Evolutionary conservation across 2,888 invertebrate species (phyloP), one percentile per base, ranked within the genome.

Genomic region (Andrena trimmerana): DNA sequence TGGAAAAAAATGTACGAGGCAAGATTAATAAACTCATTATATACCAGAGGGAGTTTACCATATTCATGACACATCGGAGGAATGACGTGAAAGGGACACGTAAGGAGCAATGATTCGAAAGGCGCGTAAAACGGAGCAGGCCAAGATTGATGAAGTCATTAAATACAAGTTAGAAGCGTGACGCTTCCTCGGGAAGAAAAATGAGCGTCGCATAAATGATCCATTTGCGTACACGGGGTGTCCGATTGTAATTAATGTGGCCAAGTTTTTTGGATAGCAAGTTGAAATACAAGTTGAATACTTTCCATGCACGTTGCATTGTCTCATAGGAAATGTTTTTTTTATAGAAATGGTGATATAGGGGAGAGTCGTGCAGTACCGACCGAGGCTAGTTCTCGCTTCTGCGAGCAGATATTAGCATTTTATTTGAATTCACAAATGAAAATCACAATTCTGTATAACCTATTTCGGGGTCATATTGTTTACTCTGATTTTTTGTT

Each of bases 111-210:
- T 65, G 54, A 27, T 54, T 27, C n/a, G 7, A 54, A 29, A 7
- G 0, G 7, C 27, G 24, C 10, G 13, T 2, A 0, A 54, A 65
- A 20, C 7, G n/a, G 10, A 20, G 16, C 54, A 8, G 7, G 3
- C 20, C 48, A 31, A 73, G 73, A 66, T 73, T 73, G 66, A 73
- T 72, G 54, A 65, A 54, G 33, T 65, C 27, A 65, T 65, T 65
- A 65, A 72, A 65, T 36, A 5, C 10, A 2, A 52, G 36, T 54
- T 65, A 54, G 31, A 16, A 10, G 24, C 27, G 33, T 60, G 57
- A 62, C 16, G 2, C 24, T 20, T n/a, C 5, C 2, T 7, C 50
- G 36, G 57, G 29, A 57, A 66, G 42, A 73, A 65, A 72, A 54
- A 71, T 33, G 62, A 50, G 50, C 6, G 31, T 63, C 50, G 4